A percentile compares a stretch with the other conserved stretches of the same genome.
Conservation (phyloP, 1,140 invertebrate species). For the Drosophila athabasca region DNA sequence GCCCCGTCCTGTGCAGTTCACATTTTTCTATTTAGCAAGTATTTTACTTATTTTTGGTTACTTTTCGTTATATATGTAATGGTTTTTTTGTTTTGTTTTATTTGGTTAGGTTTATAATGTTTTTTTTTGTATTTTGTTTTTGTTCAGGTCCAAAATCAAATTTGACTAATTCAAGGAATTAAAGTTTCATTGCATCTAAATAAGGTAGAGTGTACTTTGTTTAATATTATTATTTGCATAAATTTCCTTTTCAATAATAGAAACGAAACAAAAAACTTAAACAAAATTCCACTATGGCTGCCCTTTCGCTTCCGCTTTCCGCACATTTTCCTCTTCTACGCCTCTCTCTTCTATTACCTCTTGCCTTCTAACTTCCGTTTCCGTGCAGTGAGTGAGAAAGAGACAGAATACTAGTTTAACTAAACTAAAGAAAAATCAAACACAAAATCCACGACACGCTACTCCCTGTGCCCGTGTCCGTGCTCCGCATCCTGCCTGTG, state of each 20-base stretch:
- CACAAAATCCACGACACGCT: slow-evolving; percentile 47
- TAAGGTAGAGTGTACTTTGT: slow-evolving; percentile 78
- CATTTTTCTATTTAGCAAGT: slow-evolving; percentile 75
- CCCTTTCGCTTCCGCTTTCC: slow-evolving; percentile 12
- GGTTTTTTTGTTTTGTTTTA: slow-evolving; percentile 35
- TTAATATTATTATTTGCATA: slow-evolving; percentile 74
- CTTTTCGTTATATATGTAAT: slow-evolving; percentile 37
- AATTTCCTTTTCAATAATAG: slow-evolving; percentile 78
- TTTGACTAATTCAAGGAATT: slow-evolving; percentile 83
- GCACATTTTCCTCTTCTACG: slow-evolving; percentile 16
- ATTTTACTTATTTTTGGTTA: slow-evolving; percentile 54
- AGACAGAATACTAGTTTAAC: slow-evolving; percentile 54
- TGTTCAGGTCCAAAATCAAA: slow-evolving; percentile 82
- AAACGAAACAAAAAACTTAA: slow-evolving; percentile 82
- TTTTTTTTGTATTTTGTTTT: slow-evolving; percentile 52
- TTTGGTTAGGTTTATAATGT: slow-evolving; percentile 8
- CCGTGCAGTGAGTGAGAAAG: slow-evolving; percentile 20
- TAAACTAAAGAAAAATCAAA: slow-evolving; percentile 65
- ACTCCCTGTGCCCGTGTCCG: slow-evolving; percentile 10
- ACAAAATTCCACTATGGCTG: slow-evolving; percentile 81
- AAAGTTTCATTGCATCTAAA: slow-evolving; percentile 83
- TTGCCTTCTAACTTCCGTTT: background rate
- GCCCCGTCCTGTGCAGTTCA: slow-evolving; percentile 24
- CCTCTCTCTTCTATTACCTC: background rate
- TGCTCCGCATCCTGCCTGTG: too few relatives aligned